A percentile compares a stretch with the other conserved stretches of the same genome.
Conservation (phyloP, 2,113 vertebrate species). For the Cyprinodon tularosa region DNA sequence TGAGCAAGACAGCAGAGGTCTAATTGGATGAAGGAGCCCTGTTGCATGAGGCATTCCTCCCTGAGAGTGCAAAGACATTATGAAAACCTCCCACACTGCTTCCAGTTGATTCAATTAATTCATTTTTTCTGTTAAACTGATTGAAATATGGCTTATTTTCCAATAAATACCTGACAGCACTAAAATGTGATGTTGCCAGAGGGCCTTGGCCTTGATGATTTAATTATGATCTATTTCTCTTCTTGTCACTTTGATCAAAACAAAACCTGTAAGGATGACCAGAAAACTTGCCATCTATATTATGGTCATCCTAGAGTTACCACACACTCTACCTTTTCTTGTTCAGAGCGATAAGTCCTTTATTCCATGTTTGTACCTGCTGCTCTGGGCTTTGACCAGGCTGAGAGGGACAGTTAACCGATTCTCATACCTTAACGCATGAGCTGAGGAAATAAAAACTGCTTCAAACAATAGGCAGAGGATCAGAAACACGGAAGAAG, state of each 20-base stretch:
- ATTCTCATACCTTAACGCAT: conserved; percentile 47
- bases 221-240: conserved; percentile 53
- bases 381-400: conserved; percentile 64
- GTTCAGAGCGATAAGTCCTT: conserved; percentile 49
- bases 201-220: conserved; percentile 57
- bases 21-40: conserved; percentile 82
- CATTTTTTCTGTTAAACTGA: conserved; percentile 76
- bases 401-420: conserved; percentile 58
- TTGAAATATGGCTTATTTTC: conserved; percentile 75
- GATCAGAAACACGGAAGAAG: conserved; percentile 71
- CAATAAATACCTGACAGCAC: conserved; percentile 73
- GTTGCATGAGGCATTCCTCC: conserved; percentile 73
- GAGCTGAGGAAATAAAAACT: conserved; percentile 61
- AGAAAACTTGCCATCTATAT: conserved; percentile 52
- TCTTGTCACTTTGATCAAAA: conserved; percentile 39
- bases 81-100: conserved; percentile 74
- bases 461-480: conserved; percentile 70
- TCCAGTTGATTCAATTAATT: conserved; percentile 80
- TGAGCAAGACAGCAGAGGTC: conserved; percentile 73
- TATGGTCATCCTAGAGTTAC: conserved; percentile 20
- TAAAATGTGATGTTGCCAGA: conserved; percentile 57
- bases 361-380: conserved; percentile 59
- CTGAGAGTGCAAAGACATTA: conserved; percentile 72
- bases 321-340: conserved; percentile 58
- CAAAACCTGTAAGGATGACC: conserved; percentile 37